These are phyloP conservation scores for Brachionus asplanchnoidis DNA, from an alignment of 1,140 invertebrate species.

Conservation along the genomic window DNA sequence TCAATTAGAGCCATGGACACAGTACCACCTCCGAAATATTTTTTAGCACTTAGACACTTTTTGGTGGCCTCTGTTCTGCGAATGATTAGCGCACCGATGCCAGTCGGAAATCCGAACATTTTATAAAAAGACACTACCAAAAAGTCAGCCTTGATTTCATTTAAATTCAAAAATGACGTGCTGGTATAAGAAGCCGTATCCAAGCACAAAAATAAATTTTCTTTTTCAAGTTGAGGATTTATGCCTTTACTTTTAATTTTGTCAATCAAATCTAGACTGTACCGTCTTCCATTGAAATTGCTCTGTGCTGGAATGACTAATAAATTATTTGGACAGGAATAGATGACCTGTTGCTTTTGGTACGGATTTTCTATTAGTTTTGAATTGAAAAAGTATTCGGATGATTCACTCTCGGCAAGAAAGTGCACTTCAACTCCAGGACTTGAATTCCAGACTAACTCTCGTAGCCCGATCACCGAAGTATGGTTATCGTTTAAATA, in stretches of 20 bases:
- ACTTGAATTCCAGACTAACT: conserved; percentile 51
- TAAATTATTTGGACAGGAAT: conserved; percentile 59
- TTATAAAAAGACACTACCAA: conserved; percentile 91
- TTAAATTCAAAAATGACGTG: conserved; percentile 74
- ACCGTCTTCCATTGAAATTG: conserved; percentile 87
- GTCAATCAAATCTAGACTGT: conserved; percentile 70
- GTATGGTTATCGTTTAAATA: conserved; percentile 89
- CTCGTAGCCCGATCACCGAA: conserved; percentile 83
- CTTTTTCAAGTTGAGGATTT: conserved; percentile 49
- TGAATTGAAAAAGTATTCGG: neutral
- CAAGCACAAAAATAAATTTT: conserved; percentile 71
- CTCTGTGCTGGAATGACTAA: conserved; percentile 84
- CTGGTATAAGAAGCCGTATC: conserved; percentile 78
- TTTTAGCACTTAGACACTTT: conserved; percentile 50
- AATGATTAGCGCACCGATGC: conserved; percentile 53
- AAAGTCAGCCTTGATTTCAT: conserved; percentile 73
- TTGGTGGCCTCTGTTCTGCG: neutral
- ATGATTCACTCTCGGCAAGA: neutral
- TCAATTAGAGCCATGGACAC: conserved; percentile 72
- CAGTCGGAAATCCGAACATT: conserved; percentile 94
- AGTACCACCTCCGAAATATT: conserved; percentile 85
- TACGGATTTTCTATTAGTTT: neutral
- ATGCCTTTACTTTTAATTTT: conserved; percentile 63
- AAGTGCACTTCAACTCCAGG: neutral
- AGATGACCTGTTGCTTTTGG: neutral